Evolutionary conservation across 37 sponge, comb jelly and placozoan genomes (phyloP).

Genomic region (Diacarnus erythraeanus): DNA sequence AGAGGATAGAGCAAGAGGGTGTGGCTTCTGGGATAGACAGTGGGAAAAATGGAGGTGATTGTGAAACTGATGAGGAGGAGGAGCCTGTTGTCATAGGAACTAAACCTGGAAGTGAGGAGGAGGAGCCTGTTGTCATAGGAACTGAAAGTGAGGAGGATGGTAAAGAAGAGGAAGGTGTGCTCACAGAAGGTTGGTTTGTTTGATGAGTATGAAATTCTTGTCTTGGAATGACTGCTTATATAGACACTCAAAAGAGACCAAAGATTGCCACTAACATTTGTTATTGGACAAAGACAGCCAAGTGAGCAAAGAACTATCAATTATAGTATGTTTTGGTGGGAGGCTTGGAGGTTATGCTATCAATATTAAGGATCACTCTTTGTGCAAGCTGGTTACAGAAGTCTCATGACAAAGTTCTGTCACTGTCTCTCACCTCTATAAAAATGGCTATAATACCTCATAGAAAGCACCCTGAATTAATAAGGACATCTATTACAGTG

Average conservation of each 20-base stretch:
- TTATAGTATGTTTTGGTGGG: no score
- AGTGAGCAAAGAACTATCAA: no score
- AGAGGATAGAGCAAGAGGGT: constrained; percentile 6
- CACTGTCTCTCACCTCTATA: no score
- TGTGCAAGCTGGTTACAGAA: no score
- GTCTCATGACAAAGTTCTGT: no score
- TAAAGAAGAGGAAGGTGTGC: constrained; percentile 2
- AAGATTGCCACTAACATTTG: constrained; percentile 19
- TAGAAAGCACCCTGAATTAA: no score
- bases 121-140: background rate
- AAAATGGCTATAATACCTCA: no score
- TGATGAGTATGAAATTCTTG: no score
- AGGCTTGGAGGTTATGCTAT: no score
- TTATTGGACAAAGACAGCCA: constrained; percentile 46
- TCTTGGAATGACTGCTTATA: no score
- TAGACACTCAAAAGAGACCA: constrained; percentile 28
- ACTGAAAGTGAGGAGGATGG: background rate
- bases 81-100: background rate
- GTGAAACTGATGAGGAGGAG: constrained; percentile 8
- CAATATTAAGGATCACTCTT: no score
- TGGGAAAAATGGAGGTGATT: background rate
- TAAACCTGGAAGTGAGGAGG: background rate
- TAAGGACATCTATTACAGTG: no score
- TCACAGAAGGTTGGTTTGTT: background rate
- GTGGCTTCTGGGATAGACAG: constrained; percentile 1